These are phyloP conservation scores for Myzus persicae DNA, from an alignment of 1,140 invertebrate genomes.

Conservation along the genomic window DNA sequence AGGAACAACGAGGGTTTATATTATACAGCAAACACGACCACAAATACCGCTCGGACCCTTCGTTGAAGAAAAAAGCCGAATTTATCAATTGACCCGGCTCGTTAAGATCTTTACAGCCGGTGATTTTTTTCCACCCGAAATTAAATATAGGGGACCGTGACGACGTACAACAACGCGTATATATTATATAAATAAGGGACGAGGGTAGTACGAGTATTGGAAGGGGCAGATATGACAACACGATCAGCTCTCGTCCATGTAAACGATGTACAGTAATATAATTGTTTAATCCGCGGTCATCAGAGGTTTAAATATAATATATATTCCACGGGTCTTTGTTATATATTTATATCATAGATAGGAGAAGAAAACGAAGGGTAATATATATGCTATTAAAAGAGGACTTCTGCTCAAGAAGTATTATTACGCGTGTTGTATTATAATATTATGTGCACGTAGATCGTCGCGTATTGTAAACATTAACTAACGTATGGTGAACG, in stretches of 20 bases:
- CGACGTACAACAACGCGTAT: background rate
- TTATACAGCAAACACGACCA: background rate
- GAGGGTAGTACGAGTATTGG: background rate
- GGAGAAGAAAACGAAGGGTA: background rate
- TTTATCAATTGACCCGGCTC: slow-evolving; percentile 39
- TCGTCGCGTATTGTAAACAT: background rate
- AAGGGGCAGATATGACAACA: background rate
- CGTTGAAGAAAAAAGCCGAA: background rate
- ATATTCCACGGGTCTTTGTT: no score
- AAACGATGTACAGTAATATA: background rate
- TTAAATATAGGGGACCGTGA: background rate
- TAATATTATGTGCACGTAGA: background rate
- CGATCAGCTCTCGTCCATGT: background rate
- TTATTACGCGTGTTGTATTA: background rate
- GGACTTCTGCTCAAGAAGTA: background rate
- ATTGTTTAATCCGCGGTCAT: background rate
- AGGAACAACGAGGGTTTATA: background rate
- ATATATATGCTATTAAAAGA: background rate
- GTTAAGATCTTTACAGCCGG: slow-evolving; percentile 18
- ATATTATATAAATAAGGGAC: background rate
- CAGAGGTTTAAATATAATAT: background rate
- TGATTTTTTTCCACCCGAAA: background rate
- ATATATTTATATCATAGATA: no score
- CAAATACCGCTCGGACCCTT: background rate
- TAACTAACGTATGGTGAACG: no score